phyloP scores from a whole-genome alignment of 2,797 vertebrate genomes.

The Peromyscus nudipes region DNA sequence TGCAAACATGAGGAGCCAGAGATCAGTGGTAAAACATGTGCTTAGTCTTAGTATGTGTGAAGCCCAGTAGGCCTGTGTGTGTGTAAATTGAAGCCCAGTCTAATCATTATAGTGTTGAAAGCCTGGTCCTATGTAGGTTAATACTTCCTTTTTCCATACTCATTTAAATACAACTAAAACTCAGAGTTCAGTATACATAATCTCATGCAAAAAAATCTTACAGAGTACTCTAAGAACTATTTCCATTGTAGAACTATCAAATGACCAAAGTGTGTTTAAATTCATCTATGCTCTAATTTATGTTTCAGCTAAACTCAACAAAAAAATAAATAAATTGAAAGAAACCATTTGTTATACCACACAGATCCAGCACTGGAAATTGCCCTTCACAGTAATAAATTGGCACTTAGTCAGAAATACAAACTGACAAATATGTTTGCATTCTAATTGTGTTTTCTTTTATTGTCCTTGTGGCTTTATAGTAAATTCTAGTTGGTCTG shows the following conservation, averaged over 20 bases:
- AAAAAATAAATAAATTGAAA: neutral
- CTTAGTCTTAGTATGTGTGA: neutral
- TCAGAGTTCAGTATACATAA: neutral
- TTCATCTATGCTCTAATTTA: neutral
- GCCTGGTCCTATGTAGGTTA: neutral
- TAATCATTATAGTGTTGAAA: neutral
- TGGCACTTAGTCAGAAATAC: neutral
- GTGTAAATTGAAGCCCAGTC: neutral
- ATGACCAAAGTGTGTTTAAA: neutral
- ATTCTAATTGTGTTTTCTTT: conserved; percentile 6
- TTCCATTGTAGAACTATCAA: neutral
- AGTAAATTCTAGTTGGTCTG: neutral
- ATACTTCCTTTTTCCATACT: neutral
- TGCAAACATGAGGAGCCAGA: neutral
- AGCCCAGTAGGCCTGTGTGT: neutral
- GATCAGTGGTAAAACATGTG: neutral
- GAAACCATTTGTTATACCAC: neutral
- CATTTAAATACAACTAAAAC: neutral
- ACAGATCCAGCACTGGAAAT: neutral
- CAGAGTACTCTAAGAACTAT: neutral
- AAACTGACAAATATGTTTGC: neutral
- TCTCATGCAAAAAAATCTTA: neutral
- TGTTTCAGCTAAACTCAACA: neutral
- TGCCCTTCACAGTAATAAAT: neutral
- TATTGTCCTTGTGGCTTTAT: neutral